Base-by-base conservation (phyloP, 1,140 invertebrate species). In the Zaprionus davidi region DNA sequence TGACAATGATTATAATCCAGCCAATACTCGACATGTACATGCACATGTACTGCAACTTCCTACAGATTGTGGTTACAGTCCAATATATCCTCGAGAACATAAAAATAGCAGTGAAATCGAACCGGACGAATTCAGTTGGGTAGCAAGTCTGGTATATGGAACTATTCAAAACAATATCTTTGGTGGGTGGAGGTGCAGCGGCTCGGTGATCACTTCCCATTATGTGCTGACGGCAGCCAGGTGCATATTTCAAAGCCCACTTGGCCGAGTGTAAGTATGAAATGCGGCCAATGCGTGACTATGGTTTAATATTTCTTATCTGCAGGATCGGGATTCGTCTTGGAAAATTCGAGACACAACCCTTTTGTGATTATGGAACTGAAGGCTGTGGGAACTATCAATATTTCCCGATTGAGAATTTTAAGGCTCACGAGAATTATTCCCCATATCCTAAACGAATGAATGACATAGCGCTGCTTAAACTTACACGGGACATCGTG, bases 51-150 rank as follows among this genome's bases (percentile, higher is more conserved):
- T n/a, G n/a, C n/a, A 22, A 13, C 55, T 65, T 55, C 63, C 63
- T 3, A 22, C 26, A 17, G 51, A 66, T 6, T 66, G 63, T 9
- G 63, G 63, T 2, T 3, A 1, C 0, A 66, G 34, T 13, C 63
- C 63, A 13, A 41, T n/a, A 9, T 55, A 66, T 15, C 22, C 13
- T 2, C 3, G 1, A 1, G 4, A 26, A 13, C 51, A 36, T 20
- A n/a, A n/a, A n/a, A n/a, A 46, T 66, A 1, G 63, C n/a, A n/a
- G 17, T 11, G 63, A 1, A 3, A 41, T 56, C 9, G 31, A 56
- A 12, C 63, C 63, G 5, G 24, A 66, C 28, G 63, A 66, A n/a
- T 66, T 26, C 22, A 66, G 63, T 46, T 66, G 63, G 63, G 1
- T 66, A 3, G 63, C 20, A n/a, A 41, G 63, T 2, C 11, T 66